Conservation (phyloP, 1,140 invertebrate species). For the Ladona fulva region DNA sequence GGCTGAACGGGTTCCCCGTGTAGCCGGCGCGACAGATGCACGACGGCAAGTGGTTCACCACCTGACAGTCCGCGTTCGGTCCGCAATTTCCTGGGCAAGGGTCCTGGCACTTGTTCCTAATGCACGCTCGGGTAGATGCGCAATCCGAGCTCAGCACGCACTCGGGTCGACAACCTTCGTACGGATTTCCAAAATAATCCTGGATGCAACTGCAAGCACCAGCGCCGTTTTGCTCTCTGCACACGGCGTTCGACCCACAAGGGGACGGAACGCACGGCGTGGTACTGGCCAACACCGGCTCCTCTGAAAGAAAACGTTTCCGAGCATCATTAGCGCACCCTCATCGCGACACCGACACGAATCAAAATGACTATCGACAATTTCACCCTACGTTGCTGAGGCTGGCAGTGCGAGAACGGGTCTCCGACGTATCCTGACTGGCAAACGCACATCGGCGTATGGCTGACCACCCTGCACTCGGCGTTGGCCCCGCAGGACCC, state of each 20-base stretch:
- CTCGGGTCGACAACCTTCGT: constrained; percentile 55
- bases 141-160: constrained; percentile 55
- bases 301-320: not conserved
- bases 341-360: not conserved
- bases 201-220: constrained; percentile 56
- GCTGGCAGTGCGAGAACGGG: constrained; percentile 44
- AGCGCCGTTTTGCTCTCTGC: constrained; percentile 47
- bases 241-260: constrained; percentile 57
- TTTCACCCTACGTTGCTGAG: not conserved
- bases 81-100: constrained; percentile 58
- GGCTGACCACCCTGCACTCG: constrained; percentile 52
- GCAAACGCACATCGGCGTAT: constrained; percentile 56
- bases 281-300: constrained; percentile 21
- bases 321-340: not conserved
- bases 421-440: constrained; percentile 56
- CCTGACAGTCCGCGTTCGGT: constrained; percentile 54
- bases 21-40: constrained; percentile 39
- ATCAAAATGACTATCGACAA: not conserved
- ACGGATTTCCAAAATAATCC: constrained; percentile 63
- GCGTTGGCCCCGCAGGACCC: constrained; percentile 51
- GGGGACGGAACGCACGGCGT: constrained; percentile 54
- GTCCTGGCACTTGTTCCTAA: constrained; percentile 51
- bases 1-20: constrained; percentile 50
- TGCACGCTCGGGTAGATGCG: constrained; percentile 47
- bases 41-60: constrained; percentile 49